These are phyloP conservation scores for Andrena haemorrhoa DNA, from an alignment of 2,888 invertebrate species.

Conservation along the genomic window DNA sequence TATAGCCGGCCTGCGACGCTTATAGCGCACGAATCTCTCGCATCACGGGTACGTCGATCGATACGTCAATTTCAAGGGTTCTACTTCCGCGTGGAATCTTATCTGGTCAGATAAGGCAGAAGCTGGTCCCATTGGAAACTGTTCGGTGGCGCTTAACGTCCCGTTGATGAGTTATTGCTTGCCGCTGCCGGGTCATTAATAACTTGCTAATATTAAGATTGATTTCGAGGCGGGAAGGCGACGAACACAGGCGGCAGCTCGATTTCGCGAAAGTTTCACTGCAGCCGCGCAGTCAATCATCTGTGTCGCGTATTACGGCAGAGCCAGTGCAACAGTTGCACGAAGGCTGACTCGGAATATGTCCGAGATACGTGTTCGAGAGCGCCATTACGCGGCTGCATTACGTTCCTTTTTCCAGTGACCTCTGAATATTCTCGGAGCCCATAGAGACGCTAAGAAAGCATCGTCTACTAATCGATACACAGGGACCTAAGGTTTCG, in stretches of 20 bases:
- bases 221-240: conserved; percentile 57
- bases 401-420: not conserved
- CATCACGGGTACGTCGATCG: conserved; percentile 24
- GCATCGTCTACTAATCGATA: no score
- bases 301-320: conserved; percentile 21
- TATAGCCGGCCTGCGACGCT: not conserved
- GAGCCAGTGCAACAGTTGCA: conserved; percentile 7
- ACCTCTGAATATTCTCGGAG: not conserved
- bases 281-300: conserved; percentile 47
- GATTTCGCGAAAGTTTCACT: conserved; percentile 61
- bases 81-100: conserved; percentile 54
- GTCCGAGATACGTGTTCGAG: not conserved
- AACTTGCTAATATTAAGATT: conserved; percentile 70
- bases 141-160: conserved; percentile 66
- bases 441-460: not conserved
- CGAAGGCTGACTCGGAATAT: conserved; percentile 10
- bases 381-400: conserved; percentile 2
- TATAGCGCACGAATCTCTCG: not conserved
- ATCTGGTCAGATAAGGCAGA: conserved; percentile 66
- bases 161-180: conserved; percentile 67
- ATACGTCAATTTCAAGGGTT: conserved; percentile 52
- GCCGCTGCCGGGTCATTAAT: conserved; percentile 66
- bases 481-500: no score
- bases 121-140: conserved; percentile 69
- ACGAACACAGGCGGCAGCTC: conserved; percentile 44